A percentile compares a stretch with the other conserved stretches of the same genome.
These are phyloP conservation scores for Drosophila murphyi DNA, from an alignment of 1,140 invertebrate genomes.

Conservation along the genomic window DNA sequence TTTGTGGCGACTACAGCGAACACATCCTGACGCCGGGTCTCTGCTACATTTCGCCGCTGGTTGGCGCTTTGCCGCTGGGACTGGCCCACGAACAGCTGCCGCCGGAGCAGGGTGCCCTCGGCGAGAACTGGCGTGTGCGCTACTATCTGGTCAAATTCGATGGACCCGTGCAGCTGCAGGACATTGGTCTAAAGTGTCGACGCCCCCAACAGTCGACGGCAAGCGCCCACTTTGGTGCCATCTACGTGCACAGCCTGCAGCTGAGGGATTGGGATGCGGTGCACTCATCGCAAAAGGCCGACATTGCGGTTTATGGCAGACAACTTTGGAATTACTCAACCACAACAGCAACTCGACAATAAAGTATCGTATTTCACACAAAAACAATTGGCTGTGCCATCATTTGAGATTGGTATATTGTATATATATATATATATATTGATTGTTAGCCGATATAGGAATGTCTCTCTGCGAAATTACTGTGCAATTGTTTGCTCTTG, in stretches of 20 bases:
- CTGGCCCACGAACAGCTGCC: slow-evolving; percentile 43
- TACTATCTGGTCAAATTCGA: slow-evolving; percentile 70
- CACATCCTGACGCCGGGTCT: slow-evolving; percentile 27
- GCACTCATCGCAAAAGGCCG: slow-evolving; percentile 1
- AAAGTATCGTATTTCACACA: background rate
- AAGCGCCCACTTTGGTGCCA: slow-evolving; percentile 56
- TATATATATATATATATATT: too few species aligned
- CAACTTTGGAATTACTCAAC: slow-evolving; percentile 22
- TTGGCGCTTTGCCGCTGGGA: background rate
- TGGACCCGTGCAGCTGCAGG: slow-evolving; percentile 54
- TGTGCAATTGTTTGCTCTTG: too few species aligned
- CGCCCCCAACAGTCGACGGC: slow-evolving; percentile 8
- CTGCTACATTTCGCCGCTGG: slow-evolving; percentile 55
- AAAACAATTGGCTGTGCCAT: too few species aligned
- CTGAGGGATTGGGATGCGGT: slow-evolving; percentile 24
- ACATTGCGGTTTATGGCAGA: slow-evolving; percentile 25
- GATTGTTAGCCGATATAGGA: too few species aligned
- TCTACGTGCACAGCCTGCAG: slow-evolving; percentile 56
- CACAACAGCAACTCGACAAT: background rate
- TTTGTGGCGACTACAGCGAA: slow-evolving; percentile 56
- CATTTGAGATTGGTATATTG: too few species aligned
- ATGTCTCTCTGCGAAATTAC: too few species aligned
- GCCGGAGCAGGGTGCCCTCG: slow-evolving; percentile 3
- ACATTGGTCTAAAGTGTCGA: slow-evolving; percentile 67
- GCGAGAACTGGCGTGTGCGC: slow-evolving; percentile 63